These are phyloP conservation scores for Caenorhabditis japonica DNA, from an alignment of 2,888 invertebrate species.

Conservation along the genomic window DNA sequence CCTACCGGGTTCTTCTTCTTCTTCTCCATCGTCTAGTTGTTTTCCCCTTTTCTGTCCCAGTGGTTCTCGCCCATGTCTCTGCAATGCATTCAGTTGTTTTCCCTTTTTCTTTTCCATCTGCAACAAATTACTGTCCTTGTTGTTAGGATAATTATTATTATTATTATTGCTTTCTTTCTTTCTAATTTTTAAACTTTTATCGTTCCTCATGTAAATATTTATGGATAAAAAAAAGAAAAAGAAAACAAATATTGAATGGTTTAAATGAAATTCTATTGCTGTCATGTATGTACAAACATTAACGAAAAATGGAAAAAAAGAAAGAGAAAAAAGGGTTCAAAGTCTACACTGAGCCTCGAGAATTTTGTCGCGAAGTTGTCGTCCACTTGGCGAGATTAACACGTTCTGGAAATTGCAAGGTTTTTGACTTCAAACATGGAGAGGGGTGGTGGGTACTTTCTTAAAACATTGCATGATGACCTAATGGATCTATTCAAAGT, in stretches of 20 bases:
- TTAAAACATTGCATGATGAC: too few relatives aligned
- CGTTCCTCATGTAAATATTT: conserved; percentile 40
- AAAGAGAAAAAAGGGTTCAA: conserved; percentile 1
- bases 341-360: conserved; percentile 43
- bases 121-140: conserved; percentile 7
- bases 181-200: not conserved
- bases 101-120: not conserved
- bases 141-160: conserved; percentile 37
- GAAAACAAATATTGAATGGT: conserved; percentile 10
- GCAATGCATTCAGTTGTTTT: too few relatives aligned
- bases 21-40: conserved; percentile 6
- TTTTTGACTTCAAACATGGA: too few relatives aligned
- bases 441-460: not conserved
- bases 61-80: conserved; percentile 3
- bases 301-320: not conserved
- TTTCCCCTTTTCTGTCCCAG: conserved; percentile 6
- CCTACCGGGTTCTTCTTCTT: conserved; percentile 27
- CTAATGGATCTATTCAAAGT: too few relatives aligned
- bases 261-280: not conserved
- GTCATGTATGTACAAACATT: too few relatives aligned
- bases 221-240: conserved; percentile 20
- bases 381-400: conserved; percentile 52
- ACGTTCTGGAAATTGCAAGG: conserved; percentile 52
- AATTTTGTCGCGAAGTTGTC: conserved; percentile 56
- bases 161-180: not conserved